Conservation (phyloP, 2,113 vertebrate species). For the Athene noctua region DNA sequence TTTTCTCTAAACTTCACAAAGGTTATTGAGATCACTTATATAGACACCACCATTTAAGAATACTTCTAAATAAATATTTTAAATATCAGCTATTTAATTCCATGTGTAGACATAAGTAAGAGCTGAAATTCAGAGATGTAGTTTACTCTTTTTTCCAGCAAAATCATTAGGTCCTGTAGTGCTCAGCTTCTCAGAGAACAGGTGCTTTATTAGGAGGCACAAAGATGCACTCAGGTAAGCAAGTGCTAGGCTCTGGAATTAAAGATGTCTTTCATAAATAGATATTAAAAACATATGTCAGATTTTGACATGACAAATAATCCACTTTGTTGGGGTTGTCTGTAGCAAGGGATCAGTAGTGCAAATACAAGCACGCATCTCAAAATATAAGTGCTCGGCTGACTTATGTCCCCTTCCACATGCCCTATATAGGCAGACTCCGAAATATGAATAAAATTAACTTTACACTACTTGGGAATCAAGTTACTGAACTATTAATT, state of each 20-base stretch:
- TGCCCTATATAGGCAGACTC: neutral
- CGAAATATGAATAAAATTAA: neutral
- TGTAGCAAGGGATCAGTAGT: neutral
- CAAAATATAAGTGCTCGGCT: slow-evolving; percentile 1
- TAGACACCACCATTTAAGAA: neutral
- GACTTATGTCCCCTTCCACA: neutral
- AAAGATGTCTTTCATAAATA: neutral
- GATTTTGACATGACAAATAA: neutral
- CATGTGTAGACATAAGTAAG: neutral
- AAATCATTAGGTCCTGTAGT: neutral
- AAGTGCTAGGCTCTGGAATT: neutral
- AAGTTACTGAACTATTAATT: slow-evolving; percentile 26
- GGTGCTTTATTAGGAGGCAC: neutral
- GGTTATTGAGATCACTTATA: neutral
- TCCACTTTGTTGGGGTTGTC: neutral
- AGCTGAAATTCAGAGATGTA: neutral
- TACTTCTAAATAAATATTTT: neutral
- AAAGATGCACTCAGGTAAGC: neutral
- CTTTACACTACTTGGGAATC: neutral
- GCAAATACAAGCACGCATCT: neutral
- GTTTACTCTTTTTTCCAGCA: neutral
- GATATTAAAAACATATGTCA: neutral
- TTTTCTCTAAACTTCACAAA: neutral
- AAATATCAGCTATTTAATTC: neutral
- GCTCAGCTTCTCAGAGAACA: neutral